Conservation (phyloP, 2,888 invertebrate species). For the Bombyx huttoni region DNA sequence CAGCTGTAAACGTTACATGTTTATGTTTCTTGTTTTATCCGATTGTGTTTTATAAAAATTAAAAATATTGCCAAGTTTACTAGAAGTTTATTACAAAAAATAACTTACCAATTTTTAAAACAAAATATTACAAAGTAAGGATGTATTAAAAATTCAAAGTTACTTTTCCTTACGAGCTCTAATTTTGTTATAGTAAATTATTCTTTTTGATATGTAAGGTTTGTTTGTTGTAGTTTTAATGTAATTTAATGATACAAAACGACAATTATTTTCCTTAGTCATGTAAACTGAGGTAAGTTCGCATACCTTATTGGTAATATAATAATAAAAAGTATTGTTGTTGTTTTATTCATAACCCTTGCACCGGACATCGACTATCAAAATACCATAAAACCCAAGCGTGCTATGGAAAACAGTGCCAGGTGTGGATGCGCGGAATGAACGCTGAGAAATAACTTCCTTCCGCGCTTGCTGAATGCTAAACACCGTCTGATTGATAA, state of each 20-base stretch:
- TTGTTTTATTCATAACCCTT: conserved; percentile 24
- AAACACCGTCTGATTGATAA: conserved; percentile 6
- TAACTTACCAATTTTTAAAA: too few species aligned
- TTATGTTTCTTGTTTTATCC: too few species aligned
- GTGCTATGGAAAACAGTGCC: conserved; percentile 6
- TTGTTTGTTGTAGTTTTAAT: conserved; percentile 56
- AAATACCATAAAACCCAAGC: background rate
- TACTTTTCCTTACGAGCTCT: conserved; percentile 39
- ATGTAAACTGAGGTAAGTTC: conserved; percentile 47
- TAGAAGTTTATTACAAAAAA: too few species aligned
- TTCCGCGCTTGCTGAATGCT: conserved; percentile 17
- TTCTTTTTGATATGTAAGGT: conserved; percentile 69
- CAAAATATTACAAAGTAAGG: too few species aligned
- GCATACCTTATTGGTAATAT: conserved; percentile 59
- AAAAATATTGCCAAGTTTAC: too few species aligned
- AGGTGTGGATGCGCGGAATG: conserved; percentile 14
- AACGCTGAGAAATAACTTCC: conserved; percentile 39
- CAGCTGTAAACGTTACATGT: too few species aligned
- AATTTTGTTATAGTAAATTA: conserved; percentile 46
- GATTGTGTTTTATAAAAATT: too few species aligned
- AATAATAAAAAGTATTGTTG: conserved; percentile 30
- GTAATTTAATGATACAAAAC: conserved; percentile 38
- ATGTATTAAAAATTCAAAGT: too few species aligned
- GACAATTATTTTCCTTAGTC: conserved; percentile 33
- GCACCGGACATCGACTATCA: background rate